These are phyloP conservation scores for Diloba caeruleocephala DNA, from an alignment of 2,888 invertebrate species.

Conservation along the genomic window DNA sequence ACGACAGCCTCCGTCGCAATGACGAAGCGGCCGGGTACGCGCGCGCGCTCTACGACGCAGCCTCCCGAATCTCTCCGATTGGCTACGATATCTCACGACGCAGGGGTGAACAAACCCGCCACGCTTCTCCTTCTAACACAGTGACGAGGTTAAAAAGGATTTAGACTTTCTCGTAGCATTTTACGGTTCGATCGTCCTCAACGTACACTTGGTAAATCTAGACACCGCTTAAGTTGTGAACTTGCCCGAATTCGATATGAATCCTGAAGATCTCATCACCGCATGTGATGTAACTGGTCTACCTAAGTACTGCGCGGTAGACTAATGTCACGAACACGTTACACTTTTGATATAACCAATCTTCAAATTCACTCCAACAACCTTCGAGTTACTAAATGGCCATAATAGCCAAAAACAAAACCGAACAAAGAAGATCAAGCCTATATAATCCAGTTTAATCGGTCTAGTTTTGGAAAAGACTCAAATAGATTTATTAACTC, in stretches of 20 bases:
- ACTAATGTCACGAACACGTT: constrained; percentile 28
- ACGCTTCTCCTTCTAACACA: constrained; percentile 86
- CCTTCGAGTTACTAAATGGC: constrained; percentile 10
- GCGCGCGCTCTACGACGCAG: constrained; percentile 86
- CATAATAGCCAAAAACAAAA: constrained; percentile 1
- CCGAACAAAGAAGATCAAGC: constrained; percentile 15
- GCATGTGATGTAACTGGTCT: constrained; percentile 31
- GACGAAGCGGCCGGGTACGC: constrained; percentile 88
- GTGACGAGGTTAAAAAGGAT: constrained; percentile 87
- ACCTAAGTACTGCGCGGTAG: constrained; percentile 24
- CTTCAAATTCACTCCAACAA: constrained; percentile 15
- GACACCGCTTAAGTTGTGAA: constrained; percentile 58
- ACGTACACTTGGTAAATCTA: constrained; percentile 67
- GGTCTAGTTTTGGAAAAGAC: background rate
- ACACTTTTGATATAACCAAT: constrained; percentile 34
- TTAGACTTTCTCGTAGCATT: constrained; percentile 83
- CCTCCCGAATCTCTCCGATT: constrained; percentile 83
- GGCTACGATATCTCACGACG: constrained; percentile 77
- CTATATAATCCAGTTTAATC: background rate
- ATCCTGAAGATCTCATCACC: constrained; percentile 29
- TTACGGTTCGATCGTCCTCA: constrained; percentile 80
- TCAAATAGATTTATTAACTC: too few relatives aligned
- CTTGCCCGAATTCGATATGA: constrained; percentile 51
- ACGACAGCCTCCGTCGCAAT: constrained; percentile 88
- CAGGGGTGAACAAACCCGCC: constrained; percentile 87